Conservation (phyloP, 2,888 invertebrate species). For the Agrotis ipsilon region DNA sequence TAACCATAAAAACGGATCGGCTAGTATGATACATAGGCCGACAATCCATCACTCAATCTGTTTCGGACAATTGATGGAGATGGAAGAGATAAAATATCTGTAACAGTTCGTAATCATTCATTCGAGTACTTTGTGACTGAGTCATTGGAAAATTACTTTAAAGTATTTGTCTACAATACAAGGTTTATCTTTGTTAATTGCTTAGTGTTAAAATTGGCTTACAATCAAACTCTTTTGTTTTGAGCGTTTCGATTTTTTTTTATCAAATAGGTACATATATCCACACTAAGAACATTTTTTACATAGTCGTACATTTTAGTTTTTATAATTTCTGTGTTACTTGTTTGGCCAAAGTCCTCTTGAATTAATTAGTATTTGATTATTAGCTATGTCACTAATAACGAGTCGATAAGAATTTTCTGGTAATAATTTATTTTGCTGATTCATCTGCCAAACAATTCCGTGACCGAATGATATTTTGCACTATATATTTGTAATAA, state of each 20-base stretch:
- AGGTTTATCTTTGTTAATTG: not conserved
- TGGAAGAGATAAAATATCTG: conserved; percentile 36
- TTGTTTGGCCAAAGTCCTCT: not conserved
- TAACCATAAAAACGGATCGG: conserved; percentile 12
- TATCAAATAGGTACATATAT: too few relatives aligned
- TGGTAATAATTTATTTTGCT: not conserved
- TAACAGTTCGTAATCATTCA: conserved; percentile 25
- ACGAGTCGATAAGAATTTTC: not conserved
- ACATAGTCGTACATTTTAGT: not conserved
- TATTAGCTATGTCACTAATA: not conserved
- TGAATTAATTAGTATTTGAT: not conserved
- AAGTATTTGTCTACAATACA: not conserved
- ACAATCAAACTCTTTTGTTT: not conserved
- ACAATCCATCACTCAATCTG: conserved; percentile 43
- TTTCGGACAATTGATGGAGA: conserved; percentile 36
- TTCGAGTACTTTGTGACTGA: conserved; percentile 12
- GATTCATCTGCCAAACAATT: not conserved
- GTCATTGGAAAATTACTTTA: conserved; percentile 1
- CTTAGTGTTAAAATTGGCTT: not conserved
- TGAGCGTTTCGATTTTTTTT: too few relatives aligned
- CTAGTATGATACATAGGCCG: conserved; percentile 8
- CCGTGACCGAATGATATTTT: not conserved
- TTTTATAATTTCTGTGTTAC: not conserved
- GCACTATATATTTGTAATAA: not conserved
- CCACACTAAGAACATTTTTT: too few relatives aligned